Base-by-base conservation (phyloP, 1,140 invertebrate species). In the Ylistrum balloti region DNA sequence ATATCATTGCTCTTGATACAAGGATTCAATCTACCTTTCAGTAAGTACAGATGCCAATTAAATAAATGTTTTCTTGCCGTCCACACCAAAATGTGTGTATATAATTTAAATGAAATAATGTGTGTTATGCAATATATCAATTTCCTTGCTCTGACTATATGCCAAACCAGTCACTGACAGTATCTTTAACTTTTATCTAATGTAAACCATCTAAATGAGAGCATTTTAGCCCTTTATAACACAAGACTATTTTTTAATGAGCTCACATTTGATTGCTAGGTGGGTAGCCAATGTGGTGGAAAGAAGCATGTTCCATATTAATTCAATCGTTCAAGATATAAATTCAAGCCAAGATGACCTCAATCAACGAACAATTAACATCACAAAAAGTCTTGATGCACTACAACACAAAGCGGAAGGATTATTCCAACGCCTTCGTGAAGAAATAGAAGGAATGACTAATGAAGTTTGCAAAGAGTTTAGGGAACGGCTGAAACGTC, bases 241-340 rank as follows among this genome's bases (percentile, higher is more conserved):
- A n/a, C n/a, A n/a, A n/a, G n/a, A n/a, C n/a, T n/a, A n/a, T n/a
- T n/a, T n/a, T n/a, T n/a, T n/a, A n/a, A n/a, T n/a, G n/a, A n/a
- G n/a, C n/a, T n/a, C n/a, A n/a, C n/a, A 38, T 38, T 13, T 38
- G 13, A 38, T 38, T 38, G 35, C 0, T 89, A 95, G 94, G 9
- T 95, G 94, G 94, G 34, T 94, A 35, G 93, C 94, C 48, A 90
- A 91, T 11, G 34, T 94, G 5, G 74, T 95, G 7, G 88, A 90
- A 1, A 74, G 91, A 20, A 91, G 92, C 88, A 90, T 93, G 11
- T 90, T 89, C 33, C 91, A 94, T 88, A 41, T 93, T 33, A 92
- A 91, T 41, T 92, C 92, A 0, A 91, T 94, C 28, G 90, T 93
- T 32, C 89, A 89, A 11, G 89, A 90, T 35, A 92, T 94, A 15